Percentiles rank a stretch among this genome's conserved stretches.
Evolutionary conservation across 1,140 invertebrate species (phyloP).

Genomic region (silkworm (Bombyx mori)): ASM3026992v2 NC_085127.1:8604001-8604500

Average conservation of each 20-base stretch:
- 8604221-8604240: no score
- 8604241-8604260: no score
- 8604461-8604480: slow-evolving; percentile 55
- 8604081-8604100: not conserved
- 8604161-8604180: not conserved
- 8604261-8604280: no score
- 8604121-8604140: not conserved
- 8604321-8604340: no score
- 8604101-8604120: not conserved
- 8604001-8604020: no score
- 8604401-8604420: slow-evolving; percentile 44
- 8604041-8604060: no score
- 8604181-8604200: not conserved
- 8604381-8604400: slow-evolving; percentile 27
- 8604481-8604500: slow-evolving; percentile 27
- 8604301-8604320: no score
- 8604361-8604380: slow-evolving; percentile 15
- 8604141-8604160: not conserved
- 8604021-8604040: no score
- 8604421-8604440: slow-evolving; percentile 56
- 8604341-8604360: not conserved
- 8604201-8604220: no score
- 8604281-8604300: no score
- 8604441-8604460: slow-evolving; percentile 46
- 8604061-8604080: no score